These are phyloP conservation scores for Agonum fuliginosum DNA, from an alignment of 2,888 invertebrate genomes.

Conservation along the genomic window DNA sequence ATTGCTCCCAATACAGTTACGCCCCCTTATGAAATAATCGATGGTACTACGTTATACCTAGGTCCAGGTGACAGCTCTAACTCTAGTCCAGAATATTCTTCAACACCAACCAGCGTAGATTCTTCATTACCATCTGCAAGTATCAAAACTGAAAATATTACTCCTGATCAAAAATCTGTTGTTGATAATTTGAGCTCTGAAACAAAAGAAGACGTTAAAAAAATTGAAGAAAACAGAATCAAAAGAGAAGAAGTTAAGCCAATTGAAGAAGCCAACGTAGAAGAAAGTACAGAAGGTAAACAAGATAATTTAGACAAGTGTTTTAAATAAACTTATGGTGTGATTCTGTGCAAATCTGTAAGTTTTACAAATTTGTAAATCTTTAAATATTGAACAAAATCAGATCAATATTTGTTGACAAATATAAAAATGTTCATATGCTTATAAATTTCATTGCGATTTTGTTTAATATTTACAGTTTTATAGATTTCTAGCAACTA, in stretches of 20 bases:
- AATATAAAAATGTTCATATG: too few relatives aligned
- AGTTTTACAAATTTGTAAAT: too few relatives aligned
- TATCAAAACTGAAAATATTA: constrained; percentile 25
- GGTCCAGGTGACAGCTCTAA: constrained; percentile 4
- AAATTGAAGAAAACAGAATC: constrained; percentile 24
- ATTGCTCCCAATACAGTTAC: constrained; percentile 67
- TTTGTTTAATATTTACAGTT: too few relatives aligned
- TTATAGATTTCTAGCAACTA: too few relatives aligned
- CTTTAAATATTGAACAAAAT: too few relatives aligned
- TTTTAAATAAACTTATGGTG: constrained; percentile 24
- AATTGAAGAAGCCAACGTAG: too few relatives aligned
- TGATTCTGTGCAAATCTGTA: too few relatives aligned
- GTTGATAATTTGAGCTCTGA: constrained; percentile 61
- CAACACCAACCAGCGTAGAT: constrained; percentile 21
- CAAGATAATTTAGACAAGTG: background rate
- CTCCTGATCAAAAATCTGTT: constrained; percentile 7
- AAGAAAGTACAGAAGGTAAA: constrained; percentile 34
- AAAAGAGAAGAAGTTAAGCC: constrained; percentile 18
- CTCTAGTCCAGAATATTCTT: constrained; percentile 9
- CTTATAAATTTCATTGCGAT: too few relatives aligned
- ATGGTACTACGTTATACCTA: constrained; percentile 80
- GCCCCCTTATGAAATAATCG: constrained; percentile 74
- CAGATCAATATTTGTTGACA: too few relatives aligned
- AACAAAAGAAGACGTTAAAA: constrained; percentile 19
- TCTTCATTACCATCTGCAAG: background rate